Evolutionary conservation across 1,140 invertebrate species (phyloP), one percentile per base, ranked within the genome.

Genomic region (Caenorhabditis latens): DNA sequence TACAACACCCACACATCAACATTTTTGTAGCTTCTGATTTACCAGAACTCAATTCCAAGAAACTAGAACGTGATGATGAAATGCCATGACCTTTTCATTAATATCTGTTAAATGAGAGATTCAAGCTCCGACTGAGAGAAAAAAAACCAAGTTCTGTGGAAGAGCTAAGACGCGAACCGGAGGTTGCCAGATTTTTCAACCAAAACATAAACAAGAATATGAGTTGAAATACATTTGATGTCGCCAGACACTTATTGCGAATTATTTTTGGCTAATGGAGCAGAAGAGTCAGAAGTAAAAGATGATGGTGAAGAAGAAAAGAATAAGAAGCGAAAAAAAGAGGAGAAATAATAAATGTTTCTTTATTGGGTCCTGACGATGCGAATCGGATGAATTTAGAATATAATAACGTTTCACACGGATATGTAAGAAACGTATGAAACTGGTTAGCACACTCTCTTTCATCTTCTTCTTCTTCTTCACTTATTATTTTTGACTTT

Each of bases 401-500:
- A 50, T 53, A 79, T 79, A 79, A 79, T 79, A 79, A 79, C 46
- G 46, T 50, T 79, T 79, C 71, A 79, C 71, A 79, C 71, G 71
- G 71, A 79, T 53, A 50, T 53, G 71, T 79, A 50, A 50, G 14
- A 79, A 79, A 79, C 71, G 46, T 50, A 79, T 79, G 71, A 79
- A 79, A 79, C 65, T 19, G 40, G 40, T 9, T 5, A 43, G 19
- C 4, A 46, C 65, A 11, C 46, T 53, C 71, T n/a, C 5, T 42
- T 75, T 19, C 43, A 8, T 40, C 11, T 42, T 71, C 71, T 24
- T 71, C 71, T 24, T 71, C 71, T 50, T 79, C 71, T 79, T 79
- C 71, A 79, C 71, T 48, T 79, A 79, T 79, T 79, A 79, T 79
- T 79, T 79, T 79, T 79, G 71, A 79, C 71, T 79, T 79, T 79